phyloP scores from a whole-genome alignment of 1,140 invertebrate species.

The Drosophila leontia region DNA sequence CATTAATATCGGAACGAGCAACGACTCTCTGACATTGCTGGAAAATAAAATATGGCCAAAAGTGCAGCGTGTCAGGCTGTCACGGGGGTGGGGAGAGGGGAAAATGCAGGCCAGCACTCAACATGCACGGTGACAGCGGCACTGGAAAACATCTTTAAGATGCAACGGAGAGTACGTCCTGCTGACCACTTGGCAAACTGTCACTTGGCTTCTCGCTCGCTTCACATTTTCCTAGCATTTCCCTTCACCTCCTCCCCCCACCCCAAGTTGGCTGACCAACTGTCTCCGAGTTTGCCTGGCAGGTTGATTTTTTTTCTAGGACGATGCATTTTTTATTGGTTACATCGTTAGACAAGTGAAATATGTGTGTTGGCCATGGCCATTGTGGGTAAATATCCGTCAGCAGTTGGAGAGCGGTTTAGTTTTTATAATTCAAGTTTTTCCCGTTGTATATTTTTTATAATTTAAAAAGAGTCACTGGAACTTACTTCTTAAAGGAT shows the following conservation, averaged over 20 bases:
- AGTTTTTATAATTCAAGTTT: background rate
- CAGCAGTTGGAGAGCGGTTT: background rate
- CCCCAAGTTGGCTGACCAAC: slow-evolving; percentile 1
- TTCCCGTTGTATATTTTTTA: too few species aligned
- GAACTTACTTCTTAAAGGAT: too few species aligned
- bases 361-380: slow-evolving; percentile 43
- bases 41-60: slow-evolving; percentile 69
- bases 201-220: slow-evolving; percentile 21
- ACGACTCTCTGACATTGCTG: slow-evolving; percentile 14
- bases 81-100: background rate
- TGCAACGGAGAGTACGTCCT: slow-evolving; percentile 21
- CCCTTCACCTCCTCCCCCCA: background rate
- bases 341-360: slow-evolving; percentile 68
- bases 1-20: slow-evolving; percentile 61
- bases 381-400: slow-evolving; percentile 55
- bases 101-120: slow-evolving; percentile 14
- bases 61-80: slow-evolving; percentile 63
- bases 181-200: slow-evolving; percentile 48
- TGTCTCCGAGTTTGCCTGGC: slow-evolving; percentile 38
- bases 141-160: slow-evolving; percentile 43
- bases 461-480: too few species aligned
- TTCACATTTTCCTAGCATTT: slow-evolving; percentile 1
- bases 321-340: slow-evolving; percentile 73
- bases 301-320: slow-evolving; percentile 51
- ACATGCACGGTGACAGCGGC: slow-evolving; percentile 30